These are phyloP conservation scores for Exephanes ischioxanthus DNA, from an alignment of 2,888 invertebrate genomes.

Conservation along the genomic window DNA sequence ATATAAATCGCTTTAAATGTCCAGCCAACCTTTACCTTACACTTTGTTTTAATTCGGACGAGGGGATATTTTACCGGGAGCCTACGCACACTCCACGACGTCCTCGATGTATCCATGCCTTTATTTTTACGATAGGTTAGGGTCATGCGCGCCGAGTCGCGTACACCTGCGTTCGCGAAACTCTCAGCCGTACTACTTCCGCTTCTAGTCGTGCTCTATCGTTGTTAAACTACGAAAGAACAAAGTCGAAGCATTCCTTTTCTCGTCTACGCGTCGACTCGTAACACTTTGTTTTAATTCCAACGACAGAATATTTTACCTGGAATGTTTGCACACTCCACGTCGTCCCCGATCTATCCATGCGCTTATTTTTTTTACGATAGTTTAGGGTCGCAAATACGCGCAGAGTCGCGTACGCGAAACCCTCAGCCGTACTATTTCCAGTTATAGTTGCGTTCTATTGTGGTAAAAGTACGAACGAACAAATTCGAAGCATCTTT, in stretches of 20 bases:
- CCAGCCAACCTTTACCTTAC: no score
- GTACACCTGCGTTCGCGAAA: not conserved
- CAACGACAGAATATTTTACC: no score
- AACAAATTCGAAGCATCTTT: not conserved
- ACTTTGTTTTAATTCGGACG: no score
- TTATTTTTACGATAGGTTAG: not conserved
- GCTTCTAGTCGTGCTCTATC: not conserved
- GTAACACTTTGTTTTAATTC: not conserved
- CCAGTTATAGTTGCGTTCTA: not conserved
- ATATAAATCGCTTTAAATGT: no score
- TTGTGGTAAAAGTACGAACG: no score
- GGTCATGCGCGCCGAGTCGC: not conserved
- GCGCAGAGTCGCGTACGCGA: no score
- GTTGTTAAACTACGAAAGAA: no score
- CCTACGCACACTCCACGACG: no score
- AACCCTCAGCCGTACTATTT: not conserved
- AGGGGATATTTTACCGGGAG: not conserved
- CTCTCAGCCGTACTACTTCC: not conserved
- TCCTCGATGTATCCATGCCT: not conserved
- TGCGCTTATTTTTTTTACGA: no score
- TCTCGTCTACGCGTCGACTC: constrained; percentile 7
- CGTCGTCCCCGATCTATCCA: no score
- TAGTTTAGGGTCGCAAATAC: no score
- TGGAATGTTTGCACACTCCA: no score
- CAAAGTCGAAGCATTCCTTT: not conserved